A percentile compares a stretch with the other conserved stretches of the same genome.
Evolutionary conservation across 2,113 vertebrate genomes (phyloP).

Genomic region (Phoenicopterus ruber): DNA sequence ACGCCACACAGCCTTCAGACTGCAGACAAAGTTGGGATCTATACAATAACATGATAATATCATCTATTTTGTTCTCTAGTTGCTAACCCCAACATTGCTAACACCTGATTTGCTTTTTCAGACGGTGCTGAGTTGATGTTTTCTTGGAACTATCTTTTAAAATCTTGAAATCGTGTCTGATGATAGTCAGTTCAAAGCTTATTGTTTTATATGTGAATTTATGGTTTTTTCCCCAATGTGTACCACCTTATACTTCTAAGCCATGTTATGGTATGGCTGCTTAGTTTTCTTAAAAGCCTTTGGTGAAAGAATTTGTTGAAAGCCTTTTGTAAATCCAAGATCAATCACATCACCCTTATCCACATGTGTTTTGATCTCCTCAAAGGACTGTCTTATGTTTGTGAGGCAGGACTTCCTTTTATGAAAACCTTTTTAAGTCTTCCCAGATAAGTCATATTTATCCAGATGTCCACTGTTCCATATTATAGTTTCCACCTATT

Average conservation of each 20-base stretch:
- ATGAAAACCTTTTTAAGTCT: slow-evolving; percentile 33
- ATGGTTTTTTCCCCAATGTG: neutral
- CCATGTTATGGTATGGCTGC: neutral
- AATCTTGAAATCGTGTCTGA: neutral
- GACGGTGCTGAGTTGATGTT: neutral
- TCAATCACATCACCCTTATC: slow-evolving; percentile 34
- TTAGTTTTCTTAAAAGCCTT: slow-evolving; percentile 32
- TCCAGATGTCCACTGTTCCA: slow-evolving; percentile 12
- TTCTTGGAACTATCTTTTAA: neutral
- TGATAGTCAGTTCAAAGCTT: slow-evolving; percentile 10
- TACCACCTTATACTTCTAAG: slow-evolving; percentile 33
- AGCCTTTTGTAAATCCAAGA: slow-evolving; percentile 46
- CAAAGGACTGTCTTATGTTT: slow-evolving; percentile 18
- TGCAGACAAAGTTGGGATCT: neutral
- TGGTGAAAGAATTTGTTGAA: slow-evolving; percentile 52
- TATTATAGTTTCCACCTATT: neutral
- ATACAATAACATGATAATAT: neutral
- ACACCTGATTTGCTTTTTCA: neutral
- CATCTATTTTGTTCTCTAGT: neutral
- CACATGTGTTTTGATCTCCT: slow-evolving; percentile 45
- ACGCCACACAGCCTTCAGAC: neutral
- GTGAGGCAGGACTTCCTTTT: slow-evolving; percentile 20
- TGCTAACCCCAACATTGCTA: neutral
- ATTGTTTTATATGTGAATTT: neutral
- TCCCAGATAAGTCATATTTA: slow-evolving; percentile 38